Evolutionary conservation across 1,140 invertebrate species (phyloP).

Genomic region (Laodelphax striatellus): DNA sequence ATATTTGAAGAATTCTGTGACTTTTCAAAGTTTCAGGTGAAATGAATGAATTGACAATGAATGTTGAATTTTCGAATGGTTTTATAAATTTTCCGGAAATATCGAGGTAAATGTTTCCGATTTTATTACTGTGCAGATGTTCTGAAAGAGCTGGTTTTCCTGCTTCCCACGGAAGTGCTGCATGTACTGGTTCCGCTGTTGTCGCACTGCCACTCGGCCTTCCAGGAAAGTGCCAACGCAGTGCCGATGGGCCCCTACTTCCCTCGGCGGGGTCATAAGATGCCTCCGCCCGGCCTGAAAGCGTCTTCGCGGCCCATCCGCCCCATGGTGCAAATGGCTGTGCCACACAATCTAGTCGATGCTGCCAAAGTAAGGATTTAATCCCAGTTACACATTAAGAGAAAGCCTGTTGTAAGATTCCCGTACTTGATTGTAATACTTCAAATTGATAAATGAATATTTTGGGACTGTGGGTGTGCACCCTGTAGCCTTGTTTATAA

Average conservation of each 20-base stretch:
- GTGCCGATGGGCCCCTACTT: constrained; percentile 60
- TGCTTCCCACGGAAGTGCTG: constrained; percentile 70
- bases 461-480: too few relatives aligned
- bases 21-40: too few relatives aligned
- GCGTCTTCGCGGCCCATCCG: constrained; percentile 47
- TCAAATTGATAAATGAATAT: too few relatives aligned
- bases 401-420: too few relatives aligned
- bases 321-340: constrained; percentile 80
- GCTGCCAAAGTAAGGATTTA: constrained; percentile 46
- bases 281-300: constrained; percentile 26
- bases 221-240: constrained; percentile 59
- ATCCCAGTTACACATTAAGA: too few relatives aligned
- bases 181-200: constrained; percentile 71
- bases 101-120: too few relatives aligned
- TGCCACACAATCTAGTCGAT: constrained; percentile 62
- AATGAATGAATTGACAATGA: too few relatives aligned
- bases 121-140: constrained; percentile 60
- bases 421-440: too few relatives aligned
- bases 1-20: too few relatives aligned
- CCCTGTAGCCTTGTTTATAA: too few relatives aligned
- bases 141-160: constrained; percentile 70
- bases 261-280: constrained; percentile 43
- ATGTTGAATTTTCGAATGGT: too few relatives aligned
- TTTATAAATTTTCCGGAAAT: too few relatives aligned
- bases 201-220: constrained; percentile 69